A percentile compares a stretch with the other conserved stretches of the same genome.
These are phyloP conservation scores for Cephonodes hylas DNA, from an alignment of 2,888 invertebrate genomes.

Conservation along the genomic window DNA sequence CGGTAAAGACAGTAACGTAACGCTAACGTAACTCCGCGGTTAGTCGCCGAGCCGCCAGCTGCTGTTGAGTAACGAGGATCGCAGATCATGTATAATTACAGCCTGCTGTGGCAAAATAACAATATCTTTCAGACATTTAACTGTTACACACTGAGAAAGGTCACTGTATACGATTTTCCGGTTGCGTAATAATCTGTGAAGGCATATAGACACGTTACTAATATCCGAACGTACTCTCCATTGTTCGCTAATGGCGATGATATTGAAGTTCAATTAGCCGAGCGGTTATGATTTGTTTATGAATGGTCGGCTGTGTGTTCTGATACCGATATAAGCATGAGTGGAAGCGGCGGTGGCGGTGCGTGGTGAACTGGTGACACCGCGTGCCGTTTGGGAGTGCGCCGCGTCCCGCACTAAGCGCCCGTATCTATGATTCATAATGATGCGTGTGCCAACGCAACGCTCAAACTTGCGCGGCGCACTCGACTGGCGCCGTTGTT, in stretches of 20 bases:
- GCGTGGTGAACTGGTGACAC: slow-evolving; percentile 14
- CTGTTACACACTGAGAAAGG: background rate
- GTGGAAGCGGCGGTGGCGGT: slow-evolving; percentile 27
- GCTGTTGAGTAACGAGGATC: slow-evolving; percentile 51
- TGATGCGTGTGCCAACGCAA: slow-evolving; percentile 29
- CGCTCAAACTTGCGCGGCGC: slow-evolving; percentile 28
- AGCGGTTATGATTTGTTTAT: slow-evolving; percentile 48
- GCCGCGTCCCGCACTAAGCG: slow-evolving; percentile 1
- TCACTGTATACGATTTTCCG: background rate
- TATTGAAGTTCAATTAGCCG: slow-evolving; percentile 40
- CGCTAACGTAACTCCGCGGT: slow-evolving; percentile 44
- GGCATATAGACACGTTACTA: background rate
- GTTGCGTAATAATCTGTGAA: background rate
- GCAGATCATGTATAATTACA: slow-evolving; percentile 52
- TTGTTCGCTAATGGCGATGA: slow-evolving; percentile 21
- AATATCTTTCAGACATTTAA: background rate
- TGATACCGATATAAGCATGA: slow-evolving; percentile 39
- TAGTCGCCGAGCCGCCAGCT: slow-evolving; percentile 33
- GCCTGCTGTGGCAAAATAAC: background rate
- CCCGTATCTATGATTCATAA: slow-evolving; percentile 35
- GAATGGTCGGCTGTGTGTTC: slow-evolving; percentile 62
- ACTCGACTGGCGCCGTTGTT: slow-evolving; percentile 61
- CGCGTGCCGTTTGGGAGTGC: background rate
- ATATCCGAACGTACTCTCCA: slow-evolving; percentile 10
- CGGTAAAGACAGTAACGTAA: slow-evolving; percentile 22